Percentiles rank a stretch among this genome's conserved stretches.
These are phyloP conservation scores for Argyresthia albistria DNA, from an alignment of 2,888 invertebrate genomes.

Conservation along the genomic window DNA sequence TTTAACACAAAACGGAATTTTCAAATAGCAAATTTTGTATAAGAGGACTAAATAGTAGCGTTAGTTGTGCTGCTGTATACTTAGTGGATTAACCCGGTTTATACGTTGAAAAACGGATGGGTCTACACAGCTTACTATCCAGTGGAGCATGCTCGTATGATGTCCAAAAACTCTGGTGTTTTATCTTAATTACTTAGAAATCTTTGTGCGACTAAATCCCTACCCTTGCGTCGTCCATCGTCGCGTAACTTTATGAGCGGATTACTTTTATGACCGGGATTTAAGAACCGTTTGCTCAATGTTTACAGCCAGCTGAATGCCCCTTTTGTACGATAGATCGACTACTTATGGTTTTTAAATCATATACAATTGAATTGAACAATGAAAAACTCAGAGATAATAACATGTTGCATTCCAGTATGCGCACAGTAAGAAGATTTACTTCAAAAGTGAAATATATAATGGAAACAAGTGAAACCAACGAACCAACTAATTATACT, in stretches of 20 bases:
- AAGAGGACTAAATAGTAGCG: constrained; percentile 59
- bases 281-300: constrained; percentile 65
- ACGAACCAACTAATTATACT: no score
- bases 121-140: constrained; percentile 22
- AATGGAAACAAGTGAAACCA: no score
- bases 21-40: constrained; percentile 69
- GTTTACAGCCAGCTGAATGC: constrained; percentile 54
- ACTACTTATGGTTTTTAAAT: background rate
- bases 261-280: constrained; percentile 70
- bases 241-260: constrained; percentile 68
- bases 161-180: constrained; percentile 62
- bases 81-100: constrained; percentile 64
- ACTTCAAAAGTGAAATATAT: no score
- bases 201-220: constrained; percentile 66
- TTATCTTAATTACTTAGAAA: constrained; percentile 71
- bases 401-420: no score
- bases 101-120: constrained; percentile 61
- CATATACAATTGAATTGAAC: no score
- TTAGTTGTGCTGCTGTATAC: constrained; percentile 68
- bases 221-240: constrained; percentile 70
- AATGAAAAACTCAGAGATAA: no score
- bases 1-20: constrained; percentile 66
- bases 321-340: constrained; percentile 24
- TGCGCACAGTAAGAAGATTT: no score
- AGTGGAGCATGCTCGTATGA: constrained; percentile 25